Percentiles rank a stretch among this genome's conserved stretches.
phyloP scores from a whole-genome alignment of 1,140 invertebrate genomes.

The Mamestra configurata region DNA sequence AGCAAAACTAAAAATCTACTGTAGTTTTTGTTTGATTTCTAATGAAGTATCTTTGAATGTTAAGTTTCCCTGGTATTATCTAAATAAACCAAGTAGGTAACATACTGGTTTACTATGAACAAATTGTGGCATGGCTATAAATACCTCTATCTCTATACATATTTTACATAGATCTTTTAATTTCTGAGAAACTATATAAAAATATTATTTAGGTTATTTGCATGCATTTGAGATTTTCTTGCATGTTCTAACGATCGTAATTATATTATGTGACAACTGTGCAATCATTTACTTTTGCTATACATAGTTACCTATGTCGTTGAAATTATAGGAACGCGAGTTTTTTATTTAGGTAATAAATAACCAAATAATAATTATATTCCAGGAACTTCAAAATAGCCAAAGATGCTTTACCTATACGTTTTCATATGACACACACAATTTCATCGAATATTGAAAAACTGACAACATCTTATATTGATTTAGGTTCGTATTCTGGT shows the following conservation, averaged over 20 bases:
- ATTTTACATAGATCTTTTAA: slow-evolving; percentile 2
- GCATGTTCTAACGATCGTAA: too few relatives aligned
- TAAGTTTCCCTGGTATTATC: not conserved
- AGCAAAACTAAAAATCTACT: not conserved
- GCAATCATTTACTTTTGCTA: not conserved
- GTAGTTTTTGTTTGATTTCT: not conserved
- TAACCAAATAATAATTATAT: too few relatives aligned
- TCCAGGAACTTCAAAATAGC: too few relatives aligned
- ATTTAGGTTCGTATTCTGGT: not conserved
- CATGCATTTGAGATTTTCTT: not conserved
- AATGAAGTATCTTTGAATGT: not conserved
- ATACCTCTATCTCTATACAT: slow-evolving; percentile 24
- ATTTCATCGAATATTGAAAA: too few relatives aligned
- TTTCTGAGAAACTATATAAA: slow-evolving; percentile 14
- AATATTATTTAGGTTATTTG: slow-evolving; percentile 3
- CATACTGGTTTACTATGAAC: not conserved
- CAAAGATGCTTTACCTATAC: too few relatives aligned
- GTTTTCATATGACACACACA: too few relatives aligned
- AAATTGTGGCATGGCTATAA: not conserved
- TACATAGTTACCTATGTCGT: not conserved
- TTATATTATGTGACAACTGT: not conserved
- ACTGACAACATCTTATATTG: not conserved
- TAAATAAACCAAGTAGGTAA: not conserved
- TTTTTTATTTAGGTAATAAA: not conserved
- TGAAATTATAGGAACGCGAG: not conserved